Evolutionary conservation across 2,888 invertebrate genomes (phyloP).

Genomic region (Cantharis nigra): DNA sequence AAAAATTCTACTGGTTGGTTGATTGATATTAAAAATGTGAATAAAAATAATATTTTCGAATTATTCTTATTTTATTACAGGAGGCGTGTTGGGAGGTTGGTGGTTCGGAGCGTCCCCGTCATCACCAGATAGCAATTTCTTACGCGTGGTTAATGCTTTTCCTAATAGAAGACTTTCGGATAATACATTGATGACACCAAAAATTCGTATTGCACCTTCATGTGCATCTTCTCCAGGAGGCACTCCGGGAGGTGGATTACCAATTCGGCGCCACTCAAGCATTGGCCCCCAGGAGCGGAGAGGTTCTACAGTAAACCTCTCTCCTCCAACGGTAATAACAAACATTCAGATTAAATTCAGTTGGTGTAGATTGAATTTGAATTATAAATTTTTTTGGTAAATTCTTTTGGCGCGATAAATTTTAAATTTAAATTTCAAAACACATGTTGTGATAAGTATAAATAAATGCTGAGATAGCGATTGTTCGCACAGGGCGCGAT

Average conservation of each 20-base stretch:
- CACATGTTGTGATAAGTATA: constrained; percentile 14
- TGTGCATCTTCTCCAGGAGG: constrained; percentile 81
- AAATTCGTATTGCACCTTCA: constrained; percentile 86
- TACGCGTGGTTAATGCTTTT: constrained; percentile 80
- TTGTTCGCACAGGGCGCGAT: constrained; percentile 59
- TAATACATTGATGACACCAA: constrained; percentile 89
- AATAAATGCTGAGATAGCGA: constrained; percentile 60
- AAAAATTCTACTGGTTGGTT: constrained; percentile 76
- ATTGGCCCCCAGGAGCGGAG: constrained; percentile 89
- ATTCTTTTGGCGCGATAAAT: constrained; percentile 3
- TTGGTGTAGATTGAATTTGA: constrained; percentile 5
- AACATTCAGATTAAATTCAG: constrained; percentile 12
- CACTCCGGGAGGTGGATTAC: constrained; percentile 76
- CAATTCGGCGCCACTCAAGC: constrained; percentile 87
- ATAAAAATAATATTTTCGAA: neutral
- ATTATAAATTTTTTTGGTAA: neutral
- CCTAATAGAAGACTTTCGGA: constrained; percentile 88
- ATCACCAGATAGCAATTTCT: constrained; percentile 83
- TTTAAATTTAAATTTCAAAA: constrained; percentile 12
- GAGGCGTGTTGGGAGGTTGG: constrained; percentile 75
- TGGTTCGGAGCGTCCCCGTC: constrained; percentile 84
- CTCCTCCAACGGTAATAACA: constrained; percentile 79
- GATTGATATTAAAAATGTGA: no score
- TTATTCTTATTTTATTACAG: constrained; percentile 32
- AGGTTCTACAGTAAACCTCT: constrained; percentile 81